phyloP scores from a whole-genome alignment of 2,113 vertebrate genomes.

The Blennius ocellaris region DNA sequence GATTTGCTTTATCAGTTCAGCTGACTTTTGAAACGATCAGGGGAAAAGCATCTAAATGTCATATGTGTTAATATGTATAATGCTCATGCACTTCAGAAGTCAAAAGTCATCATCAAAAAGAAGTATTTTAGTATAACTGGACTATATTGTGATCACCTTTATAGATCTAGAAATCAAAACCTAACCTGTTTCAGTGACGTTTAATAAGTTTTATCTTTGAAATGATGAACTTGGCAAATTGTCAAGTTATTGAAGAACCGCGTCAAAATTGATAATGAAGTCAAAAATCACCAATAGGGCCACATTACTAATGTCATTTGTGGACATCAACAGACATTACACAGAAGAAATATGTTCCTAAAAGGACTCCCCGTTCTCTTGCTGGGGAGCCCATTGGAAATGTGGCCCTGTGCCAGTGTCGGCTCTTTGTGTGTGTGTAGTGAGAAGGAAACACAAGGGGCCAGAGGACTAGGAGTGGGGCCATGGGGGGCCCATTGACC shows the following conservation, averaged over 20 bases:
- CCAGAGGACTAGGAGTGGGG: slow-evolving; percentile 68
- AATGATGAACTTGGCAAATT: background rate
- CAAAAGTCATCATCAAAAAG: too few relatives aligned
- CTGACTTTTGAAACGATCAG: background rate
- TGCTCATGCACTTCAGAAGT: background rate
- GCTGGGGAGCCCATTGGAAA: slow-evolving; percentile 61
- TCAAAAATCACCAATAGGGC: background rate
- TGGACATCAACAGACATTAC: slow-evolving; percentile 52
- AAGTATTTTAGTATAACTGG: too few relatives aligned
- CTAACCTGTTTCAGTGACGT: background rate
- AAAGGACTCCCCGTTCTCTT: slow-evolving; percentile 67
- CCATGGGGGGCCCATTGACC: slow-evolving; percentile 79
- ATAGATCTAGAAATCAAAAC: background rate
- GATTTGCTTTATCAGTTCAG: too few relatives aligned
- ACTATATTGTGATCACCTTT: background rate
- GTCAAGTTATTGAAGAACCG: background rate
- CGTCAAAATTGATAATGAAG: background rate
- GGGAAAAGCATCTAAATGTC: background rate
- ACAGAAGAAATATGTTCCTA: slow-evolving; percentile 54
- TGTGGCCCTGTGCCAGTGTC: slow-evolving; percentile 67
- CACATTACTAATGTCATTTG: slow-evolving; percentile 5
- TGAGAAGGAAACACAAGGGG: slow-evolving; percentile 82
- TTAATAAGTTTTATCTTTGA: background rate
- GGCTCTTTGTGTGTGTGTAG: slow-evolving; percentile 82
- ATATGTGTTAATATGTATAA: background rate